A percentile compares a stretch with the other conserved stretches of the same genome.
phyloP scores from a whole-genome alignment of 1,140 invertebrate species.

The Heliconius hermathena region DNA sequence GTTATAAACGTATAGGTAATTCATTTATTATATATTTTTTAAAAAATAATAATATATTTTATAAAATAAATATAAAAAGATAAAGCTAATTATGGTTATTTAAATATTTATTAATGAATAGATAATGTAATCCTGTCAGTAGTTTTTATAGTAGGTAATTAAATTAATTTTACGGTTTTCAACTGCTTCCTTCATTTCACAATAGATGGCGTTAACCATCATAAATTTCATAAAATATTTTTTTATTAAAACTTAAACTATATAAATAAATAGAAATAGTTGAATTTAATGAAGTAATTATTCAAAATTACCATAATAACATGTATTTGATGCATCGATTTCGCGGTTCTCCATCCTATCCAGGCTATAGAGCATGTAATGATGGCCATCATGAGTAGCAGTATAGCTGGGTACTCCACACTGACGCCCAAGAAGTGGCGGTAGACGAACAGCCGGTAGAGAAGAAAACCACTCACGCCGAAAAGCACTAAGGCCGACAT shows the following conservation, averaged over 20 bases:
- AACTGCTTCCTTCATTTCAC: background rate
- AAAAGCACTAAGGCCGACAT: constrained; percentile 80
- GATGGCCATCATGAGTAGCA: constrained; percentile 78
- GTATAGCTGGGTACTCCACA: constrained; percentile 76
- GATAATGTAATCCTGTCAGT: background rate
- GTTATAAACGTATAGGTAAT: no score
- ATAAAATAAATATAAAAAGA: background rate
- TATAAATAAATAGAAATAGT: background rate
- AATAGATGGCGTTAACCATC: background rate
- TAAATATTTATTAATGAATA: background rate
- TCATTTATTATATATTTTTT: no score
- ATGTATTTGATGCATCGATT: constrained; percentile 77
- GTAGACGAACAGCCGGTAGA: constrained; percentile 81
- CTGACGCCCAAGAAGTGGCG: constrained; percentile 74
- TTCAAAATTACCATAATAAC: constrained; percentile 74
- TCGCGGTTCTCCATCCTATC: constrained; percentile 81
- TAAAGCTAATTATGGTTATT: background rate
- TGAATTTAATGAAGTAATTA: constrained; percentile 10
- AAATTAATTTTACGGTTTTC: background rate
- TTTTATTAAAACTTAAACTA: background rate
- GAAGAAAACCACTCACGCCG: constrained; percentile 74
- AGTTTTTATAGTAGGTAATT: background rate
- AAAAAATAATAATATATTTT: no score
- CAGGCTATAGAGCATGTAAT: constrained; percentile 79
- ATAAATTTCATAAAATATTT: constrained; percentile 1